Evolutionary conservation across 2,888 invertebrate species (phyloP).

Genomic region (Lasioglossum morio): DNA sequence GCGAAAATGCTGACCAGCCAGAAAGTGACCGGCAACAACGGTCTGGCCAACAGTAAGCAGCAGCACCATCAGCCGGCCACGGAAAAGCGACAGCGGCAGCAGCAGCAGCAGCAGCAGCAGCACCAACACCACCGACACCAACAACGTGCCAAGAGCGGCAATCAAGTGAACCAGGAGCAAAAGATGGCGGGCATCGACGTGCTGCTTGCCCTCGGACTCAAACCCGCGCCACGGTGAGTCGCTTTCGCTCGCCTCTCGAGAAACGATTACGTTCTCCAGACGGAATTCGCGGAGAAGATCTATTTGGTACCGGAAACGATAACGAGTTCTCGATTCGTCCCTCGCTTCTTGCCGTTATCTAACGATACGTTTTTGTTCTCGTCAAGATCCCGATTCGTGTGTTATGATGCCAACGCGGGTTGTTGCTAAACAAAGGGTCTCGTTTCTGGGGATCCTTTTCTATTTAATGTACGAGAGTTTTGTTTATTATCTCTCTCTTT

Average conservation of each 20-base stretch:
- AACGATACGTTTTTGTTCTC: neutral
- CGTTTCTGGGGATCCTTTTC: neutral
- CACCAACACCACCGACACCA: slow-evolving; percentile 58
- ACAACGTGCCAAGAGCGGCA: slow-evolving; percentile 61
- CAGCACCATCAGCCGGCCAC: slow-evolving; percentile 55
- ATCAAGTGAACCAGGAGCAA: slow-evolving; percentile 71
- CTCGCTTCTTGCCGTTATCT: neutral
- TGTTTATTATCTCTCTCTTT: neutral
- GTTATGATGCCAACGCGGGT: neutral
- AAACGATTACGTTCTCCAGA: slow-evolving; percentile 28
- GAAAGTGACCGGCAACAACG: slow-evolving; percentile 61
- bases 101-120: slow-evolving; percentile 41
- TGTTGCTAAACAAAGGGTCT: neutral
- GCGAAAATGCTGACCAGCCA: slow-evolving; percentile 71
- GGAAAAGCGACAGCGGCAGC: slow-evolving; percentile 52
- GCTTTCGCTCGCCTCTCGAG: slow-evolving; percentile 18
- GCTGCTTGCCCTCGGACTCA: slow-evolving; percentile 86
- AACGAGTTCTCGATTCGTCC: slow-evolving; percentile 13
- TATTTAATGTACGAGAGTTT: neutral
- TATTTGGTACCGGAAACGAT: slow-evolving; percentile 45
- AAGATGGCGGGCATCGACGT: slow-evolving; percentile 85
- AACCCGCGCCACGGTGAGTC: slow-evolving; percentile 84
- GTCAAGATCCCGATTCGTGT: neutral
- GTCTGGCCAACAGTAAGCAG: slow-evolving; percentile 48
- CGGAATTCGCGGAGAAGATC: slow-evolving; percentile 25